Evolutionary conservation across 2,113 vertebrate genomes (phyloP), one percentile per base, ranked within the genome.

Genomic region (Sorex araneus): DNA sequence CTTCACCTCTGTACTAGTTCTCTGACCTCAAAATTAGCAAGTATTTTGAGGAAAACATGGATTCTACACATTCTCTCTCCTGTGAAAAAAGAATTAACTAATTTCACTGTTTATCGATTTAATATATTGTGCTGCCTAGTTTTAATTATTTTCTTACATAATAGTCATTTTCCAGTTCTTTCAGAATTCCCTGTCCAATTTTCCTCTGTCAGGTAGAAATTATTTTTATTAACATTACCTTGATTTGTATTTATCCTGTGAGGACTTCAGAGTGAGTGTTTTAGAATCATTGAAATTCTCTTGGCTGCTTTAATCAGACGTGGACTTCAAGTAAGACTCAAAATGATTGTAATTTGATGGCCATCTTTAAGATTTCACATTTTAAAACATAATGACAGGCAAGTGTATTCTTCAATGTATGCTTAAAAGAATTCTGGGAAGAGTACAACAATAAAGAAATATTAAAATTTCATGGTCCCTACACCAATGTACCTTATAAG

Each of bases 1-100:
- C 47, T 50, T 50, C 40, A 50, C 9, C 47, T 9, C 47, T 40
- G 47, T 50, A 50, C 47, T 50, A 50, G 47, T 50, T 50, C 47
- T 50, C 10, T 50, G 47, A 50, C 47, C 47, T 9, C 89, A 28
- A 67, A 76, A 43, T 43, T 47, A 85, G 60, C 75, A 84, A 78
- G 30, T 32, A 71, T 76, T 79, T 85, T 76, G 47, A 70, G 32
- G 3, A 92, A 92, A 74, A 30, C n/a, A 84, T 79, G 57, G 34
- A 57, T 30, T 88, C 28, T 84, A 73, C 32, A 79, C 60, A 66
- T 60, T 94, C 88, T 23, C 21, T 94, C 88, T 18, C 21, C 36
- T 74, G 30, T 67, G 23, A 50, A 36, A 79, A 66, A 71, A 71
- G 3, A 77, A 16, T 30, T n/a, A 60, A 32, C 47, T 63, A 75